These are phyloP conservation scores for Leptinotarsa tumamoca DNA, from an alignment of 2,888 invertebrate species.

Conservation along the genomic window DNA sequence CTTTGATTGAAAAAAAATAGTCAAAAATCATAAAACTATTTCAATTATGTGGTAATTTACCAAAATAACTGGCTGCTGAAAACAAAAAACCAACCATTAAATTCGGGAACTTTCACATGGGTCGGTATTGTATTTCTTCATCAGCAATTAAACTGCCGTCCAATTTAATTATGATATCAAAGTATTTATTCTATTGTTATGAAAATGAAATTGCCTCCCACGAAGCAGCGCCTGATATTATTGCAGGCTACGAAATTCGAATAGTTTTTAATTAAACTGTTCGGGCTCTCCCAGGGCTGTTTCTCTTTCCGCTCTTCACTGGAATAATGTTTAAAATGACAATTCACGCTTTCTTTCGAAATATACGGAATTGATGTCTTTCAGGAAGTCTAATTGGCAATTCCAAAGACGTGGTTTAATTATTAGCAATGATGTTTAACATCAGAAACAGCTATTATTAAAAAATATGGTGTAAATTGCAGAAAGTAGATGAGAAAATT, in stretches of 20 bases:
- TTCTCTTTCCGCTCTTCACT: neutral
- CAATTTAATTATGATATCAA: slow-evolving; percentile 6
- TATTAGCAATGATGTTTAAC: too few relatives aligned
- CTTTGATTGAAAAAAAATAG: too few relatives aligned
- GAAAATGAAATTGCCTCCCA: slow-evolving; percentile 17
- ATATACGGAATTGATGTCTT: neutral
- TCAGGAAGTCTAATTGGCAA: neutral
- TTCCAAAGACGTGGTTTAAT: too few relatives aligned
- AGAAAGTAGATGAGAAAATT: too few relatives aligned
- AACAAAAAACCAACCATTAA: neutral
- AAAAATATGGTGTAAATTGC: too few relatives aligned
- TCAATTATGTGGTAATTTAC: neutral
- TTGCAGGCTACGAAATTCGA: slow-evolving; percentile 7
- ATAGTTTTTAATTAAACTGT: slow-evolving; percentile 20
- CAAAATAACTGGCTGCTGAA: neutral
- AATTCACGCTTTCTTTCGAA: neutral
- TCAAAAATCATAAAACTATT: too few relatives aligned
- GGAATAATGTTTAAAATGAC: neutral
- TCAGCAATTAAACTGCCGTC: neutral
- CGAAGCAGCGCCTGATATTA: slow-evolving; percentile 16
- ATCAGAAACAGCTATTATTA: too few relatives aligned
- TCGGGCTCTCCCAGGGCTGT: neutral
- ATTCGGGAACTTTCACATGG: slow-evolving; percentile 2
- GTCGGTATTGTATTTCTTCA: neutral
- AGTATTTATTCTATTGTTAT: slow-evolving; percentile 17